A percentile compares a stretch with the other conserved stretches of the same genome.
These are phyloP conservation scores for Trachelus troglodyta DNA, from an alignment of 2,888 invertebrate species.

Conservation along the genomic window DNA sequence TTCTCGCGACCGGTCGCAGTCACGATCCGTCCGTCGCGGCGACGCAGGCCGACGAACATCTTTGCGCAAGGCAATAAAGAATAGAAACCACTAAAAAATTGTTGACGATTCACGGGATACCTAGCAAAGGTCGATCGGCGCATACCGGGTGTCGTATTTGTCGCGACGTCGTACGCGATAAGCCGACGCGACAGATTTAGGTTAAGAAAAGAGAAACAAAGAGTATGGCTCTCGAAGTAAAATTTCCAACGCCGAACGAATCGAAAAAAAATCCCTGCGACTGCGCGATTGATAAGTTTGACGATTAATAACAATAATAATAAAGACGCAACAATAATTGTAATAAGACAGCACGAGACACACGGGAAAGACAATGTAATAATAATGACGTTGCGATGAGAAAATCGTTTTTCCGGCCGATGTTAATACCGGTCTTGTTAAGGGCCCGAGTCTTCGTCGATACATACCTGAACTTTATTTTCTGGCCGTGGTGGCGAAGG, in stretches of 20 bases:
- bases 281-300: background rate
- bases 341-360: background rate
- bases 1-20: background rate
- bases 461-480: background rate
- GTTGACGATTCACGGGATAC: background rate
- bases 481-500: background rate
- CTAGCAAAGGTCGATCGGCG: background rate
- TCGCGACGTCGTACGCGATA: background rate
- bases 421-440: background rate
- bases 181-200: background rate
- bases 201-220: background rate
- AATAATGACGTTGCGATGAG: slow-evolving; percentile 1
- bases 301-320: background rate
- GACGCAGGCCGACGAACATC: background rate
- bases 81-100: background rate
- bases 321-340: background rate
- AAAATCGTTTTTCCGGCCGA: slow-evolving; percentile 6
- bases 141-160: background rate
- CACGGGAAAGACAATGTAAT: background rate
- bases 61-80: background rate
- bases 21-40: background rate
- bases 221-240: background rate
- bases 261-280: background rate
- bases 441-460: background rate
- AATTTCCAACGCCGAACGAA: background rate